Percentiles rank a stretch among this genome's conserved stretches.
phyloP scores from a whole-genome alignment of 2,797 vertebrate genomes.

The Darevskia mixta region DNA sequence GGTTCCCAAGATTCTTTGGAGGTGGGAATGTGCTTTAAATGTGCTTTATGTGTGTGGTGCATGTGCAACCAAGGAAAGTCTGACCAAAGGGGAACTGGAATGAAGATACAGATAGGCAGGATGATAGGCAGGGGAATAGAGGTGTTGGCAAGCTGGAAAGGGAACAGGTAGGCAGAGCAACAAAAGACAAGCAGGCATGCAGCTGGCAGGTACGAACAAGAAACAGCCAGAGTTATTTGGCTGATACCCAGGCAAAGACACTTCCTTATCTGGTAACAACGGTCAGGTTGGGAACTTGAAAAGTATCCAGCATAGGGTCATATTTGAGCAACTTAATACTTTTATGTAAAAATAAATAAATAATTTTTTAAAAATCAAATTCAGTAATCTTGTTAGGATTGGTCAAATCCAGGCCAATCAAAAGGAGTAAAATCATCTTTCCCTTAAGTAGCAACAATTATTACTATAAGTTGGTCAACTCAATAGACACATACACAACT shows the following conservation, averaged over 20 bases:
- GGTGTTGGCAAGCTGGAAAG: not conserved
- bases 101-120: not conserved
- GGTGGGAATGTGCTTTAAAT: too few relatives aligned
- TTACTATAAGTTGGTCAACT: constrained; percentile 31
- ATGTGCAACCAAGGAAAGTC: not conserved
- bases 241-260: not conserved
- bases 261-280: not conserved
- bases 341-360: not conserved
- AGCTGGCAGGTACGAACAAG: not conserved
- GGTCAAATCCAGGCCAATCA: constrained; percentile 28
- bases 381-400: constrained; percentile 24
- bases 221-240: not conserved
- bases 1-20: too few relatives aligned
- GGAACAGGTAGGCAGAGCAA: not conserved
- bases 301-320: not conserved
- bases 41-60: too few relatives aligned
- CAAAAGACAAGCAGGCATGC: not conserved
- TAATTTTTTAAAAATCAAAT: not conserved
- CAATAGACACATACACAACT: not conserved
- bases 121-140: not conserved
- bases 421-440: constrained; percentile 27
- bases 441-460: constrained; percentile 28
- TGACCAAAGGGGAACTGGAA: not conserved
- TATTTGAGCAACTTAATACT: constrained; percentile 29
- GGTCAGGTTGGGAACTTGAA: not conserved